phyloP scores from a whole-genome alignment of 2,113 vertebrate species.

The Sialia sialis region DNA sequence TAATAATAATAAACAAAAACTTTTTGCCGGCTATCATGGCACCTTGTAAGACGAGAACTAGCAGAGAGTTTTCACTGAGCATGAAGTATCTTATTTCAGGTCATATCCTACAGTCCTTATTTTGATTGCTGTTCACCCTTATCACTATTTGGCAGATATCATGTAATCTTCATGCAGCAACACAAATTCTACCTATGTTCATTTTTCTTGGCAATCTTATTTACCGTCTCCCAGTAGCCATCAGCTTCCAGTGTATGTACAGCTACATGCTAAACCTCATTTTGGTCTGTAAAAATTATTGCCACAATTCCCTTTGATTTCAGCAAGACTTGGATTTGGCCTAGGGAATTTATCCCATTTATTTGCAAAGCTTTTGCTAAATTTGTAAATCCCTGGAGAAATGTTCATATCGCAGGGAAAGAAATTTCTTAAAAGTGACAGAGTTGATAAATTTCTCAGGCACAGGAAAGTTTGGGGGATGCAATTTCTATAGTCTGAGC shows the following conservation, averaged over 20 bases:
- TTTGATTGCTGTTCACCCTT: not conserved
- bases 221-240: not conserved
- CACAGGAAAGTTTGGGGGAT: not conserved
- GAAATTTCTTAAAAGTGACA: constrained; percentile 20
- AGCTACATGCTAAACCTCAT: not conserved
- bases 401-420: not conserved
- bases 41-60: not conserved
- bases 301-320: constrained; percentile 3
- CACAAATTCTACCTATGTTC: not conserved
- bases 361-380: constrained; percentile 33
- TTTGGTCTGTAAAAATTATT: not conserved
- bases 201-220: not conserved
- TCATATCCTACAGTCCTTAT: not conserved
- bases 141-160: not conserved
- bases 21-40: not conserved
- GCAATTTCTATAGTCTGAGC: not conserved
- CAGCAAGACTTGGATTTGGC: not conserved
- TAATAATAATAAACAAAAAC: not conserved
- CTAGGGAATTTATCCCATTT: constrained; percentile 40
- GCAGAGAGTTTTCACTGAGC: not conserved
- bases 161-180: not conserved
- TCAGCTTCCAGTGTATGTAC: not conserved
- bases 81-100: not conserved
- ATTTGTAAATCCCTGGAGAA: constrained; percentile 23
- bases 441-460: constrained; percentile 32